A percentile compares a stretch with the other conserved stretches of the same genome.
Conservation (phyloP, 2,797 vertebrate species). For the Gephyroberyx darwinii region DNA sequence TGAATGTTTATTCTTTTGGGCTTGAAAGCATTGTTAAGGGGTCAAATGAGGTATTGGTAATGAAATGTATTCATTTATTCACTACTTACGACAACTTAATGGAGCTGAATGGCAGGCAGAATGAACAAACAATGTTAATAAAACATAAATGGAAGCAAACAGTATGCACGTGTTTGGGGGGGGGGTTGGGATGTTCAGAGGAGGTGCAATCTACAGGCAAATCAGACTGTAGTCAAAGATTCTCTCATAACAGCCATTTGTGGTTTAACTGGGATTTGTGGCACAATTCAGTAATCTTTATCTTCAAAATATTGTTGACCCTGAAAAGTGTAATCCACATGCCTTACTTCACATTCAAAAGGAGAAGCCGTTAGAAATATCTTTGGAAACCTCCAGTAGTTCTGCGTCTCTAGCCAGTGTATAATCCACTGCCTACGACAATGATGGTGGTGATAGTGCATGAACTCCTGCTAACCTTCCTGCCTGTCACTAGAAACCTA, state of each 20-base stretch:
- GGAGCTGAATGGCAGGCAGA: neutral
- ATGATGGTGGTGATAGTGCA: slow-evolving; percentile 57
- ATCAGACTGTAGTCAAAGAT: neutral
- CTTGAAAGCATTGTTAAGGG: slow-evolving; percentile 18
- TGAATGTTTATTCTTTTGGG: slow-evolving; percentile 11
- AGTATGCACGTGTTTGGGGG: neutral
- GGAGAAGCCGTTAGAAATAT: slow-evolving; percentile 33
- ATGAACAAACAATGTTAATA: slow-evolving; percentile 1
- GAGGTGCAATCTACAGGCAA: neutral
- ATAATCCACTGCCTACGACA: slow-evolving; percentile 34
- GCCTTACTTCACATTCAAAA: slow-evolving; percentile 16
- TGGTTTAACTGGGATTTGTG: neutral
- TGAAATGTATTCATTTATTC: slow-evolving; percentile 4
- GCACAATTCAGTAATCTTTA: neutral
- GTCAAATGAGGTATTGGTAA: slow-evolving; percentile 9
- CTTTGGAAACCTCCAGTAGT: slow-evolving; percentile 35
- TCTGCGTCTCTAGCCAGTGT: slow-evolving; percentile 29
- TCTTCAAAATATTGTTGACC: slow-evolving; percentile 10
- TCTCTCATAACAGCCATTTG: neutral
- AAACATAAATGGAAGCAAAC: neutral
- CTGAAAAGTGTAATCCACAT: slow-evolving; percentile 23
- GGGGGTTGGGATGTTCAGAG: neutral
- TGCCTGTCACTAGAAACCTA: slow-evolving; percentile 76
- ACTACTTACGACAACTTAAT: slow-evolving; percentile 5
- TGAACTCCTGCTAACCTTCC: slow-evolving; percentile 81